Evolutionary conservation across 2,113 vertebrate genomes (phyloP).

Genomic region (Talpa occidentalis): DNA sequence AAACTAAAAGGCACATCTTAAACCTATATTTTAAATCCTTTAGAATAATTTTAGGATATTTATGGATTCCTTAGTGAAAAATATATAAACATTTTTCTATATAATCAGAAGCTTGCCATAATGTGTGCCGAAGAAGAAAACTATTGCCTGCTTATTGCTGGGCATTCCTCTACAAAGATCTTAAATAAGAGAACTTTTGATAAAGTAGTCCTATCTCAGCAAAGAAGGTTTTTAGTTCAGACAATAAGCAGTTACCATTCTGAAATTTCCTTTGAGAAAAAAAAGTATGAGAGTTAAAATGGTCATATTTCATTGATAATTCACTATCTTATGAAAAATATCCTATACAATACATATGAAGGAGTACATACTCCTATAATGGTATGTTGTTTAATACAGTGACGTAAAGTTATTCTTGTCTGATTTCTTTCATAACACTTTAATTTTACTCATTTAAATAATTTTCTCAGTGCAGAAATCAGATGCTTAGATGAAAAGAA

Average conservation of each 20-base stretch:
- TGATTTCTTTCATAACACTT: constrained; percentile 30
- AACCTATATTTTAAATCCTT: constrained; percentile 38
- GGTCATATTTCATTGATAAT: constrained; percentile 19
- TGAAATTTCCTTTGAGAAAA: not conserved
- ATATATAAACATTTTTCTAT: constrained; percentile 39
- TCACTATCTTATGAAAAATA: constrained; percentile 45
- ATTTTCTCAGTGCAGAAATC: constrained; percentile 49
- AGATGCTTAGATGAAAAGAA: not conserved
- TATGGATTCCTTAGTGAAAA: constrained; percentile 44
- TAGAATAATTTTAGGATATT: constrained; percentile 10
- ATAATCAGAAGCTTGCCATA: constrained; percentile 23
- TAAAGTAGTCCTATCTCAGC: not conserved
- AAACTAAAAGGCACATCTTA: constrained; percentile 19
- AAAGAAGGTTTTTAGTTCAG: constrained; percentile 17
- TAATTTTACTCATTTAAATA: constrained; percentile 41
- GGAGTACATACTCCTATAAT: not conserved
- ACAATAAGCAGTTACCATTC: not conserved
- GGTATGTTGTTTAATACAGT: not conserved
- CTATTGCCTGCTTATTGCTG: not conserved
- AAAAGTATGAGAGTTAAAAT: constrained; percentile 45
- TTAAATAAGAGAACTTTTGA: constrained; percentile 47
- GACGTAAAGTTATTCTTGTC: constrained; percentile 9
- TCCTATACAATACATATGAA: not conserved
- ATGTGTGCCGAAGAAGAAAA: not conserved
- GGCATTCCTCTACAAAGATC: not conserved